Conservation (phyloP, 1,140 invertebrate genomes). For the Archivesica marissinica region DNA sequence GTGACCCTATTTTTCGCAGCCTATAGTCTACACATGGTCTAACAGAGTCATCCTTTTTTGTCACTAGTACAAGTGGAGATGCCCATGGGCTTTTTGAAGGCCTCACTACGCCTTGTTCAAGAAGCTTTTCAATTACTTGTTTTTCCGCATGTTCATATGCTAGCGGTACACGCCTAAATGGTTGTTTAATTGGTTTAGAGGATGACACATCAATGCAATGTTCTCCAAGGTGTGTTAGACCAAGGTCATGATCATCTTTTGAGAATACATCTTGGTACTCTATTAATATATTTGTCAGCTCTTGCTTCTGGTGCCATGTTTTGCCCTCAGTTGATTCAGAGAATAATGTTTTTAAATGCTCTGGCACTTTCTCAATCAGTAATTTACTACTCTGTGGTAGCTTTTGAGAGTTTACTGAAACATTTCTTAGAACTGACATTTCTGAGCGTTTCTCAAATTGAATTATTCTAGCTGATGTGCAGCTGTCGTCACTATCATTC, state of each 20-base stretch:
- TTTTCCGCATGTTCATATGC: too few relatives aligned
- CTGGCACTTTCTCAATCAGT: not conserved
- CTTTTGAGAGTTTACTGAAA: not conserved
- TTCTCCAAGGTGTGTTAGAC: constrained; percentile 1
- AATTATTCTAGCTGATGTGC: too few relatives aligned
- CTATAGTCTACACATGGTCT: too few relatives aligned
- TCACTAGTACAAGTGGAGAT: too few relatives aligned
- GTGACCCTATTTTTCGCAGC: too few relatives aligned
- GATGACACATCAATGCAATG: not conserved
- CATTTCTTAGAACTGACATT: not conserved
- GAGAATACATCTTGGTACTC: constrained; percentile 1
- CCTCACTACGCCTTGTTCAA: too few relatives aligned
- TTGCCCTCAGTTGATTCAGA: not conserved
- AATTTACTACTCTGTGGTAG: not conserved
- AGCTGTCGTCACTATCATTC: too few relatives aligned
- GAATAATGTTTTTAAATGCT: too few relatives aligned
- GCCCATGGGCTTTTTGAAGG: too few relatives aligned
- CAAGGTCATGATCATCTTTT: not conserved
- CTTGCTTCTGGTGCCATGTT: not conserved
- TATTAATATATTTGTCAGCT: not conserved
- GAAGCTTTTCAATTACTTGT: too few relatives aligned
- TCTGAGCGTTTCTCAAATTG: not conserved
- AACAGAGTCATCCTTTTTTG: too few relatives aligned
- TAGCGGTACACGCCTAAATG: not conserved
- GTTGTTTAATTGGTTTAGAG: constrained; percentile 6